Conservation (phyloP, 2,113 vertebrate genomes). For the Stegostoma tigrinum region DNA sequence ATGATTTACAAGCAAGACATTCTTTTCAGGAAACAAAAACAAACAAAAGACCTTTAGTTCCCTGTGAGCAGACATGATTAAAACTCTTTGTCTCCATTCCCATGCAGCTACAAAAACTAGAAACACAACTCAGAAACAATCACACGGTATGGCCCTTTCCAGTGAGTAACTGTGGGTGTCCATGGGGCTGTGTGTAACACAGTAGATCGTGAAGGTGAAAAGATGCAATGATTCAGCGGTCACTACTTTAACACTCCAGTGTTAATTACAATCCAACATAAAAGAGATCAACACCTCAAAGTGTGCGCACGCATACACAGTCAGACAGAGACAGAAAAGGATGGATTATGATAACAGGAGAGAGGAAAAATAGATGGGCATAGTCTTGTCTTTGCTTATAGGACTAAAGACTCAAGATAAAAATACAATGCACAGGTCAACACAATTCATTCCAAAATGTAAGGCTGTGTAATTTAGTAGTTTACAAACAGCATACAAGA, state of each 20-base stretch:
- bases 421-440: neutral
- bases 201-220: neutral
- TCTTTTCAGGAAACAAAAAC: neutral
- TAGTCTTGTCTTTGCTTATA: neutral
- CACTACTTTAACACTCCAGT: neutral
- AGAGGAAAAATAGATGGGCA: neutral
- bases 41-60: neutral
- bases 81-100: neutral
- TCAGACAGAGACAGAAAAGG: neutral
- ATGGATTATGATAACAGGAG: neutral
- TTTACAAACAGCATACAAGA: neutral
- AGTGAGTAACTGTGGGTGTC: neutral
- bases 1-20: neutral
- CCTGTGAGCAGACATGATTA: neutral
- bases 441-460: neutral
- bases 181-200: neutral
- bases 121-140: neutral
- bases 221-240: neutral
- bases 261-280: too few species aligned
- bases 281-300: neutral
- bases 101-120: neutral
- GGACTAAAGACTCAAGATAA: neutral
- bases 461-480: neutral
- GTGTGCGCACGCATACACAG: too few species aligned
- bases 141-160: neutral